Percentiles rank a stretch among this genome's conserved stretches.
Evolutionary conservation across 2,888 invertebrate genomes (phyloP).

Genomic region (Cephus runcator): DNA sequence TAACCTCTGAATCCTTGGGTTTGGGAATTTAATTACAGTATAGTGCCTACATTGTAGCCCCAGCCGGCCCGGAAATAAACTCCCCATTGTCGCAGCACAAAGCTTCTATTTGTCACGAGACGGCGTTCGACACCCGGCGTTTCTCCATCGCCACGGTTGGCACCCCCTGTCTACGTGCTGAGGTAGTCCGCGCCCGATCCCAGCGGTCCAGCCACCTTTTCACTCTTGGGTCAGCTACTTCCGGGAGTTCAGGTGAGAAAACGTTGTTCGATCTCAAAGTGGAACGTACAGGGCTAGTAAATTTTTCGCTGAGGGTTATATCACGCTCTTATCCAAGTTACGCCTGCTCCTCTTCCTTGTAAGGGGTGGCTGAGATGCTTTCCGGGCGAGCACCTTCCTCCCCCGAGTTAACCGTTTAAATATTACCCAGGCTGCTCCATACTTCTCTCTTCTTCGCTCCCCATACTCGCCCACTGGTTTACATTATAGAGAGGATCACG

Average conservation of each 20-base stretch:
- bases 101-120: conserved; percentile 64
- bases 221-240: not conserved
- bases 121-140: conserved; percentile 49
- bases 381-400: not conserved
- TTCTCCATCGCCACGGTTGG: conserved; percentile 10
- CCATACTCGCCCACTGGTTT: conserved; percentile 21
- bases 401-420: not conserved
- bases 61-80: conserved; percentile 66
- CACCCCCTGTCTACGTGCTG: conserved; percentile 5
- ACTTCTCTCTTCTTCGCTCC: conserved; percentile 1
- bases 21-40: conserved; percentile 66
- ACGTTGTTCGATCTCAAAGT: not conserved
- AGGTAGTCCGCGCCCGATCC: conserved; percentile 8
- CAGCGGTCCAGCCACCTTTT: conserved; percentile 27
- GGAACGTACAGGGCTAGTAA: not conserved
- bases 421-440: not conserved
- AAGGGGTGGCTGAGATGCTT: not conserved
- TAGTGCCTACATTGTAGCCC: conserved; percentile 65
- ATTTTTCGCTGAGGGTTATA: not conserved
- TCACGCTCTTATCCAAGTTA: not conserved
- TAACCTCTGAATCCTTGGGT: conserved; percentile 60
- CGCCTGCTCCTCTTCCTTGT: not conserved
- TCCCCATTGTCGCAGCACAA: conserved; percentile 64
- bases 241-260: not conserved
- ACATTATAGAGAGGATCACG: conserved; percentile 54